A percentile compares a stretch with the other conserved stretches of the same genome.
phyloP scores from a whole-genome alignment of 2,113 vertebrate genomes.

The Spermophilus dauricus region DNA sequence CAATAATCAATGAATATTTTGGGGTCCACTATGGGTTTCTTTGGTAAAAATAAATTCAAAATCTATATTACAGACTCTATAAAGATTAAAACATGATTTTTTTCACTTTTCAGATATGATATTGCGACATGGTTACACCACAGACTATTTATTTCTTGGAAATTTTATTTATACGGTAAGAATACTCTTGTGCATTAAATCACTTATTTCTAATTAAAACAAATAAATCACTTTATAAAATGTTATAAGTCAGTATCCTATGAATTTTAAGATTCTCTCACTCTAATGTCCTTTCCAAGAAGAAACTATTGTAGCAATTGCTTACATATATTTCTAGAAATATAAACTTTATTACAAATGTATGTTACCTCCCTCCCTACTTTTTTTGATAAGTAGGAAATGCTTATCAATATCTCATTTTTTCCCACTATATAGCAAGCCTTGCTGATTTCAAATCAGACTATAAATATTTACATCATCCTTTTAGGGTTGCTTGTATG shows the following conservation, averaged over 20 bases:
- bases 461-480: background rate
- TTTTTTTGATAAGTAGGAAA: background rate
- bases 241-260: background rate
- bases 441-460: background rate
- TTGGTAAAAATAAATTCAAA: conserved; percentile 9
- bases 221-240: background rate
- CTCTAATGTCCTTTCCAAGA: background rate
- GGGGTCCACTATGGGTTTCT: background rate
- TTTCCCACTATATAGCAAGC: background rate
- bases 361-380: background rate
- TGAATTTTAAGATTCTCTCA: background rate
- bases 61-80: background rate
- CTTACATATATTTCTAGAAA: background rate
- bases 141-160: conserved; percentile 70
- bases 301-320: background rate
- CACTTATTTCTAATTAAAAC: background rate
- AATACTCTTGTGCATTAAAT: background rate
- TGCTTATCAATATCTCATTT: background rate
- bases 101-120: conserved; percentile 59
- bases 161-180: conserved; percentile 73
- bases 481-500: background rate
- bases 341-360: background rate
- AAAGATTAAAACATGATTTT: background rate
- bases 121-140: conserved; percentile 29
- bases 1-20: background rate